Percentiles rank a stretch among this genome's conserved stretches.
Conservation (phyloP, 2,888 invertebrate genomes). For the Caenorhabditis sulstoni region DNA sequence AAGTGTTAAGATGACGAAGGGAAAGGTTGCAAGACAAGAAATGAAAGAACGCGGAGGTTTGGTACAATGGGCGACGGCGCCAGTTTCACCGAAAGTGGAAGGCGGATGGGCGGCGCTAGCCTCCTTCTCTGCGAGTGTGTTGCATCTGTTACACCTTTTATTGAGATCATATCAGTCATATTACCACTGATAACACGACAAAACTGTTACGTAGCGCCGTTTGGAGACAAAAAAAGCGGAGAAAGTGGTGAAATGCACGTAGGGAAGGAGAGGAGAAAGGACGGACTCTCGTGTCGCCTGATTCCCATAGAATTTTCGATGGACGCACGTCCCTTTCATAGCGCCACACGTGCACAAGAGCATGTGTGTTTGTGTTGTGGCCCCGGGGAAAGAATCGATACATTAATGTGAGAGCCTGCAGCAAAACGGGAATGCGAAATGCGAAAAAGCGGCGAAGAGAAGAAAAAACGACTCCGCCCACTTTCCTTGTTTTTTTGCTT, state of each 20-base stretch:
- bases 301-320: no score
- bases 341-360: no score
- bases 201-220: constrained; percentile 14
- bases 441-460: constrained; percentile 10
- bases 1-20: constrained; percentile 7
- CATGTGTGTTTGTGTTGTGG: no score
- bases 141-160: constrained; percentile 45
- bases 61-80: constrained; percentile 30
- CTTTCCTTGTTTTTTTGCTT: constrained; percentile 7
- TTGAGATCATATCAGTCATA: constrained; percentile 55
- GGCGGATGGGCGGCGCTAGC: constrained; percentile 24
- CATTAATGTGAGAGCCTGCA: constrained; percentile 2
- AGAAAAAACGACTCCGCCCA: constrained; percentile 6
- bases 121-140: background rate
- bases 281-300: no score
- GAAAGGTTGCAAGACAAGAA: background rate
- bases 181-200: constrained; percentile 46
- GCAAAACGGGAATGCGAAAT: constrained; percentile 20
- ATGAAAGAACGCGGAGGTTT: background rate
- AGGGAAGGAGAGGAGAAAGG: no score
- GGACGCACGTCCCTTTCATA: no score
- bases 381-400: constrained; percentile 18
- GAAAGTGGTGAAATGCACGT: constrained; percentile 25
- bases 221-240: constrained; percentile 15
- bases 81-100: constrained; percentile 39